These are phyloP conservation scores for Nycticryphes semicollaris DNA, from an alignment of 2,113 vertebrate genomes.

Conservation along the genomic window DNA sequence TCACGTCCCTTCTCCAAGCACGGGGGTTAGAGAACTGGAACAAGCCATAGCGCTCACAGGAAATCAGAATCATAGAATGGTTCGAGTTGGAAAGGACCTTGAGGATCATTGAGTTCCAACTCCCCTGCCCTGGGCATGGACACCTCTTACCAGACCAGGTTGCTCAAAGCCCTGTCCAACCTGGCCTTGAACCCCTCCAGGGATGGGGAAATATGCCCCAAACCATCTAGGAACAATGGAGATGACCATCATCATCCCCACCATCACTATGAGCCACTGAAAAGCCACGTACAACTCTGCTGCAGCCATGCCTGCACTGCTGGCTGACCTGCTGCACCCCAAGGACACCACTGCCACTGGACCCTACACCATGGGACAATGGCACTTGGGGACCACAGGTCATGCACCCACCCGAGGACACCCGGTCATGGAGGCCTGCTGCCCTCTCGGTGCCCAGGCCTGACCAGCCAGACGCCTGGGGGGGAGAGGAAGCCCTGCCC, in stretches of 20 bases:
- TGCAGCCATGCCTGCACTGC: not conserved
- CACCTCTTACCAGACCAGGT: no score
- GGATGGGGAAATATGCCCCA: not conserved
- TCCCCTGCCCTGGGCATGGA: no score
- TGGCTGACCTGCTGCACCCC: rapidly evolving
- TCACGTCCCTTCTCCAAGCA: rapidly evolving
- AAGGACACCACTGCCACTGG: not conserved
- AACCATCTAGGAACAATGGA: not conserved
- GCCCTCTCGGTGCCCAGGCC: not conserved
- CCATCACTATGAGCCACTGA: rapidly evolving
- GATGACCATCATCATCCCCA: rapidly evolving
- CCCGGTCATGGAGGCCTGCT: rapidly evolving
- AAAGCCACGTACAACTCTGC: rapidly evolving
- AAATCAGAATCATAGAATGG: not conserved
- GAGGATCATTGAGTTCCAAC: no score
- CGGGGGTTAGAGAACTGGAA: not conserved
- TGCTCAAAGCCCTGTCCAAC: no score
- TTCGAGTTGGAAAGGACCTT: no score
- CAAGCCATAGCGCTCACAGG: rapidly evolving
- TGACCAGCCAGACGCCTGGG: rapidly evolving
- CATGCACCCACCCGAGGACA: rapidly evolving
- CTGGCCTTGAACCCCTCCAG: no score
- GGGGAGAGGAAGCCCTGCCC: not conserved
- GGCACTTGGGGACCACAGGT: rapidly evolving
- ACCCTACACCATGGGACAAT: rapidly evolving